Conservation (phyloP, 2,797 vertebrate species). For the Pangasius mekongensis region DNA sequence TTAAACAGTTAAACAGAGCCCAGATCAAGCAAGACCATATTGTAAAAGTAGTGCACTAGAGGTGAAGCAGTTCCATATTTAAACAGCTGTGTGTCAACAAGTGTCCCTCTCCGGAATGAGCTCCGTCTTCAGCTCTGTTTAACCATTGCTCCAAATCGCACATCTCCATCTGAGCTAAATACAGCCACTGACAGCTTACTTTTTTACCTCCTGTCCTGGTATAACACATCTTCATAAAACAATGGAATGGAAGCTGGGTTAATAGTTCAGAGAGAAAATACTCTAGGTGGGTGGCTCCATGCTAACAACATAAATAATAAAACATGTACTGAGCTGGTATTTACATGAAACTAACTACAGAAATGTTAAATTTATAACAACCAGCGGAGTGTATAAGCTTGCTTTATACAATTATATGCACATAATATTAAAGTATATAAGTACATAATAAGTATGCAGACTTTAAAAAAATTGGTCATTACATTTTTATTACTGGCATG, state of each 20-base stretch:
- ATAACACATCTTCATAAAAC: slow-evolving; percentile 41
- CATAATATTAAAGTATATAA: not conserved
- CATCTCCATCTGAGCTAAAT: slow-evolving; percentile 40
- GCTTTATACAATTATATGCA: not conserved
- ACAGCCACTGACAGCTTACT: slow-evolving; percentile 35
- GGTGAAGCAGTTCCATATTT: slow-evolving; percentile 61
- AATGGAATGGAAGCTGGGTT: not conserved
- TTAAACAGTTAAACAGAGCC: slow-evolving; percentile 27
- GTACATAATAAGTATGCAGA: not conserved
- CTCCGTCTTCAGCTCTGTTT: slow-evolving; percentile 54
- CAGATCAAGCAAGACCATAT: slow-evolving; percentile 47
- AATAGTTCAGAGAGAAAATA: not conserved
- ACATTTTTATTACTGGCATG: not conserved
- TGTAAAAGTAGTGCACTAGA: slow-evolving; percentile 49
- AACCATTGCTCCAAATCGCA: slow-evolving; percentile 52
- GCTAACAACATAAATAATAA: not conserved
- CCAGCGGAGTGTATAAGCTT: not conserved
- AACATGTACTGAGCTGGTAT: no score
- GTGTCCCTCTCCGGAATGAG: slow-evolving; percentile 50
- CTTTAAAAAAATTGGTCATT: not conserved
- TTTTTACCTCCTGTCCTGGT: not conserved
- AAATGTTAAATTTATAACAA: not conserved
- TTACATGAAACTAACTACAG: not conserved
- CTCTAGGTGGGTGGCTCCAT: no score
- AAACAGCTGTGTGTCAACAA: slow-evolving; percentile 70